phyloP scores from a whole-genome alignment of 2,113 vertebrate genomes.

The Telmatochromis sp. region DNA sequence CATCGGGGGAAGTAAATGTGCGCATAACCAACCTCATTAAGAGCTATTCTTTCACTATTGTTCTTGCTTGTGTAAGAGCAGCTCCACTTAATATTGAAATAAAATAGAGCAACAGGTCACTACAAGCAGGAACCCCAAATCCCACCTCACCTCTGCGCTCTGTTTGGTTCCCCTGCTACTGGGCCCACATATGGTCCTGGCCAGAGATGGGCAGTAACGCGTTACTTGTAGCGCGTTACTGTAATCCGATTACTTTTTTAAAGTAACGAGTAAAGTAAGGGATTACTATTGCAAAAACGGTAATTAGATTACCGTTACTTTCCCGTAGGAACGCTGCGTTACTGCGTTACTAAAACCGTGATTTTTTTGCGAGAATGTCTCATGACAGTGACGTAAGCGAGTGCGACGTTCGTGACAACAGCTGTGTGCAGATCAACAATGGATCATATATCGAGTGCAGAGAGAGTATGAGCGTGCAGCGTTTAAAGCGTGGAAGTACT shows the following conservation, averaged over 20 bases:
- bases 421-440: no score
- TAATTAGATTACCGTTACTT: no score
- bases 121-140: conserved; percentile 68
- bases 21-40: not conserved
- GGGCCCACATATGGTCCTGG: conserved; percentile 51
- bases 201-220: not conserved
- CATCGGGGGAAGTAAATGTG: not conserved
- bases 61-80: not conserved
- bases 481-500: no score
- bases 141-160: conserved; percentile 60
- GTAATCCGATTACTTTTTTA: no score
- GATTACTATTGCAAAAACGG: no score
- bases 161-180: conserved; percentile 51
- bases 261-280: no score
- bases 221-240: no score
- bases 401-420: no score
- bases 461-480: no score
- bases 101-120: conserved; percentile 15
- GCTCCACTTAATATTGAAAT: not conserved
- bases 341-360: fast-evolving
- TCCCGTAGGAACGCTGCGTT: no score
- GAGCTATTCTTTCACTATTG: not conserved
- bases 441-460: fast-evolving
- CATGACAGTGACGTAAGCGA: no score
- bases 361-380: no score